Percentiles rank a stretch among this genome's conserved stretches.
Evolutionary conservation across 2,113 vertebrate genomes (phyloP).

Genomic region (Pelecanoides urinatrix): DNA sequence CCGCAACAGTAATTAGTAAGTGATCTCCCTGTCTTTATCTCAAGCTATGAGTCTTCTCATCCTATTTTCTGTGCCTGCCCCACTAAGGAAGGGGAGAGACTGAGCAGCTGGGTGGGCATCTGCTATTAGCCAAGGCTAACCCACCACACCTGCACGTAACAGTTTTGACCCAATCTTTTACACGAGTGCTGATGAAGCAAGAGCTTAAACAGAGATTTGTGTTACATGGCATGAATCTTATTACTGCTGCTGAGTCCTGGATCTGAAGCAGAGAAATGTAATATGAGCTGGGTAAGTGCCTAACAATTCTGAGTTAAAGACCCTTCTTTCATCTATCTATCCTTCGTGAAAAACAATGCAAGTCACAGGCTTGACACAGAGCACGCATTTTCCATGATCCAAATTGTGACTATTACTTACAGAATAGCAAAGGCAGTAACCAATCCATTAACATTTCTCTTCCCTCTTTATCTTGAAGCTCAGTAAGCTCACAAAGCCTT

Average conservation of each 20-base stretch:
- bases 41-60: background rate
- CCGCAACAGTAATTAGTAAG: background rate
- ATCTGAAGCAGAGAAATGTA: background rate
- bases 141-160: background rate
- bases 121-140: background rate
- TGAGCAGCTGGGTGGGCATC: background rate
- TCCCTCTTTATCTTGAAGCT: background rate
- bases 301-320: background rate
- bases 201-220: background rate
- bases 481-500: background rate
- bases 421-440: background rate
- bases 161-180: background rate
- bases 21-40: background rate
- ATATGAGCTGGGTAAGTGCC: background rate
- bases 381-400: background rate
- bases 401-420: background rate
- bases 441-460: background rate
- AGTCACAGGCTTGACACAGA: background rate
- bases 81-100: background rate
- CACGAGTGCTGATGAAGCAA: background rate
- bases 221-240: background rate
- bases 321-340: background rate
- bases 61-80: background rate
- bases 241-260: background rate
- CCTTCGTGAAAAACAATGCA: background rate